Evolutionary conservation across 2,888 invertebrate genomes (phyloP), one percentile per base, ranked within the genome.

Genomic region (Isotomurus palustris): DNA sequence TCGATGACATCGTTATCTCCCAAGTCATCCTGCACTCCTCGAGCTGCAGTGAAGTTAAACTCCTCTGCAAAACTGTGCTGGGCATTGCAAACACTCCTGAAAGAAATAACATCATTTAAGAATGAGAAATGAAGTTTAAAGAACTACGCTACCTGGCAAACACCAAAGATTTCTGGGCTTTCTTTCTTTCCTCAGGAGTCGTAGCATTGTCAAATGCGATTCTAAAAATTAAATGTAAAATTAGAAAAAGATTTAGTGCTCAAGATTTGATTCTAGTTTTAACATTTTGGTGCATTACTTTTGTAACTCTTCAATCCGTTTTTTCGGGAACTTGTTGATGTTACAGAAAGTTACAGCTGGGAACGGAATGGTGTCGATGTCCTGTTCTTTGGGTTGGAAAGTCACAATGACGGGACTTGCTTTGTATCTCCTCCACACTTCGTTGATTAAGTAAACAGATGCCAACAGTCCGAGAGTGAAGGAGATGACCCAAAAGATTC

Each of bases 331-430:
- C 25, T 62, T 60, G 47, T 69, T 69, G 25, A 62, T 64, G 27
- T 69, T 69, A 35, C 69, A 69, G 40, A 69, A 53, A 0, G 69
- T 69, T 3, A 69, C 53, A 6, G 67, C 69, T 22, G 69, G 69
- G 58, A 67, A 69, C 32, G 69, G 67, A 17, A 69, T 62, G 12
- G 60, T 52, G 17, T 56, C 56, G 19, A 62, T 55, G 12, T 56
- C 57, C 8, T 52, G 56, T 40, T 69, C 69, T 14, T 54, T 41
- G 2, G 69, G 66, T 25, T 65, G 60, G 38, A 69, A 69, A 1
- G 65, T 59, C 2, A 67, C 64, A 41, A 69, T 66, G 3, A 69
- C 67, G 10, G 69, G 69, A 50, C 54, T 66, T 17, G 24, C 29
- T n/a, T 62, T 53, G 53, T 66, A 69, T 27, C 64, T 51, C 14